phyloP scores from a whole-genome alignment of 2,113 vertebrate species.

The Romanogobio albipinnatus region DNA sequence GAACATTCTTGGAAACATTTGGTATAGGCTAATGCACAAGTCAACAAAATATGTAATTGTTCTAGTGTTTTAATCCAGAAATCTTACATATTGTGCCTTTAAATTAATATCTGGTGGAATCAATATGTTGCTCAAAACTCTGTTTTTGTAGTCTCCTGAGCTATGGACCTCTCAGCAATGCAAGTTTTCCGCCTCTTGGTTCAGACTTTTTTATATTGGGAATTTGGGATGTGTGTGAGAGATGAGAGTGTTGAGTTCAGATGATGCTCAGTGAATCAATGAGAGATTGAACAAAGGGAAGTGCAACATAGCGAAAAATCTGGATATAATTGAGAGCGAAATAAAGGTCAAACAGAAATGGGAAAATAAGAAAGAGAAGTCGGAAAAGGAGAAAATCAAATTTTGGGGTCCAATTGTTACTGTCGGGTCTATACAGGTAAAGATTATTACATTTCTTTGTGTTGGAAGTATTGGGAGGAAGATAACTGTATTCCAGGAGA shows the following conservation, averaged over 20 bases:
- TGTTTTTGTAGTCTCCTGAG: neutral
- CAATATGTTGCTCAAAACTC: neutral
- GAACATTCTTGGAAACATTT: too few species aligned
- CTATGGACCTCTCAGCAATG: neutral
- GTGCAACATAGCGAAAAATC: constrained; percentile 20
- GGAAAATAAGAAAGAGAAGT: constrained; percentile 42
- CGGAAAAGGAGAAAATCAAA: constrained; percentile 45
- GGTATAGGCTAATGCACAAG: too few species aligned
- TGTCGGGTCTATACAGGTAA: neutral
- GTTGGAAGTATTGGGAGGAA: neutral
- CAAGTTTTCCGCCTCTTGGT: too few species aligned
- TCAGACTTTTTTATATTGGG: neutral
- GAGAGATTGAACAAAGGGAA: constrained; percentile 10
- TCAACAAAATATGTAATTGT: too few species aligned
- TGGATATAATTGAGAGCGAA: constrained; percentile 37
- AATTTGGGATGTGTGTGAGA: neutral
- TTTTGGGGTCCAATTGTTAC: neutral
- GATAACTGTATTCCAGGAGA: constrained; percentile 37
- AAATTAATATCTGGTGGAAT: neutral
- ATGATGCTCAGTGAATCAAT: constrained; percentile 1
- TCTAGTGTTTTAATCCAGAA: too few species aligned
- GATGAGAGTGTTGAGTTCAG: neutral
- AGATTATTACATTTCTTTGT: constrained; percentile 34
- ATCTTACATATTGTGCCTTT: neutral
- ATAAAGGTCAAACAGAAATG: constrained; percentile 35